These are phyloP conservation scores for Corapipo altera DNA, from an alignment of 2,113 vertebrate genomes.

Conservation along the genomic window DNA sequence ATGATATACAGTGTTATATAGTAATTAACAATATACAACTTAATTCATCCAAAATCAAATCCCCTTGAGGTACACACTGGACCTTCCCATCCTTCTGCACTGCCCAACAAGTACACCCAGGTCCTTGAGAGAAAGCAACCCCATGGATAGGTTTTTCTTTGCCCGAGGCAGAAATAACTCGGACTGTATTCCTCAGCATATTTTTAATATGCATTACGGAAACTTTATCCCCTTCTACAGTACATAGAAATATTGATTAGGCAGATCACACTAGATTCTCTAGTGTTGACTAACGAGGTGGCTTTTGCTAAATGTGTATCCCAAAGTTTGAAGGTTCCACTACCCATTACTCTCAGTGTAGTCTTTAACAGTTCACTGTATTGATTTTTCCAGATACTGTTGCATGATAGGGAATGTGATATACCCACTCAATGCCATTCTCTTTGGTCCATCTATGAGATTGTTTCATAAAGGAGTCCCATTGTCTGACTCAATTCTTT, in stretches of 20 bases:
- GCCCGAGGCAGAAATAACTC: background rate
- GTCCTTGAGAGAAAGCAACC: background rate
- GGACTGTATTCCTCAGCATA: background rate
- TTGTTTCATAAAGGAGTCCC: background rate
- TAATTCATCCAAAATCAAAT: background rate
- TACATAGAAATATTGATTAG: background rate
- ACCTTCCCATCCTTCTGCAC: background rate
- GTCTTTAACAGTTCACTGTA: background rate
- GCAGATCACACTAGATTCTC: background rate
- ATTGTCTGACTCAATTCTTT: background rate
- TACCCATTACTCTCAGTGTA: background rate
- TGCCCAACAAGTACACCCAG: fast-evolving
- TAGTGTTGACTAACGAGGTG: background rate
- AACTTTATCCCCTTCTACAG: background rate
- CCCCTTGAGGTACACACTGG: background rate
- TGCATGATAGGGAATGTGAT: background rate
- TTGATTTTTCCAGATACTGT: background rate
- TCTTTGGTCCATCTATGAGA: background rate
- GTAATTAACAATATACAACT: no score
- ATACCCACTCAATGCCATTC: background rate
- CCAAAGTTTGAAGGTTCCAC: background rate
- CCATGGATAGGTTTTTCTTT: background rate
- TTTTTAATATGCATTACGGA: background rate
- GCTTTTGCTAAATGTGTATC: background rate
- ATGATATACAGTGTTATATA: no score